Conservation (phyloP, 2,888 invertebrate genomes). For the Chalcosyrphus nemorum region DNA sequence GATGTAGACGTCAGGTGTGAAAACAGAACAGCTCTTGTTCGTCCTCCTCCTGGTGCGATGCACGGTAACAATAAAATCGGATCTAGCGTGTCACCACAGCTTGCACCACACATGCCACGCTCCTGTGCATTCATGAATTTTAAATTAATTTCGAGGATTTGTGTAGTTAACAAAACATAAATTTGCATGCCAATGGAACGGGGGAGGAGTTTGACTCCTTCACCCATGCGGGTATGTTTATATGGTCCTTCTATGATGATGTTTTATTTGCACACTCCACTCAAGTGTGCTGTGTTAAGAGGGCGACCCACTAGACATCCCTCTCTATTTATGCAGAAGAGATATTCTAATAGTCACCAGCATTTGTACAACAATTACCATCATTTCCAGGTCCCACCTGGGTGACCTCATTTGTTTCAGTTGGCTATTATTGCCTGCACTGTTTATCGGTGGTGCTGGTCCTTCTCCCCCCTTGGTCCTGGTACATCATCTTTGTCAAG, state of each 20-base stretch:
- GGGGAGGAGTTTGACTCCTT: not conserved
- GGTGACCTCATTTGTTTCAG: conserved; percentile 68
- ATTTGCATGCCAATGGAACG: conserved; percentile 58
- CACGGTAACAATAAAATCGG: not conserved
- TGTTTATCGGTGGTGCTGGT: conserved; percentile 44
- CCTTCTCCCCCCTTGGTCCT: not conserved
- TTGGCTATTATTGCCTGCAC: conserved; percentile 60
- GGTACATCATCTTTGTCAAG: conserved; percentile 71
- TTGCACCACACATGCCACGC: conserved; percentile 5
- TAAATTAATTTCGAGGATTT: conserved; percentile 69
- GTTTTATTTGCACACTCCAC: conserved; percentile 64
- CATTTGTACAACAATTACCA: conserved; percentile 72
- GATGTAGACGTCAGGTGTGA: conserved; percentile 58
- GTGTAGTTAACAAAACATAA: conserved; percentile 73
- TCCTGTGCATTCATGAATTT: conserved; percentile 68
- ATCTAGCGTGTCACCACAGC: conserved; percentile 16
- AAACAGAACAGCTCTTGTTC: not conserved
- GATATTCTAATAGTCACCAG: conserved; percentile 63
- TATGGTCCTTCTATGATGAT: conserved; percentile 47
- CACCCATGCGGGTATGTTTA: no score
- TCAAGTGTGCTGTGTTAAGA: conserved; percentile 46
- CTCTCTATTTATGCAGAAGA: conserved; percentile 61
- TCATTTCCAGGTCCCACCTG: conserved; percentile 70
- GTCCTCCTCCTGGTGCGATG: not conserved
- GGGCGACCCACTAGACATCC: conserved; percentile 22